Conservation (phyloP, 2,888 invertebrate species). For the Myopa testacea region DNA sequence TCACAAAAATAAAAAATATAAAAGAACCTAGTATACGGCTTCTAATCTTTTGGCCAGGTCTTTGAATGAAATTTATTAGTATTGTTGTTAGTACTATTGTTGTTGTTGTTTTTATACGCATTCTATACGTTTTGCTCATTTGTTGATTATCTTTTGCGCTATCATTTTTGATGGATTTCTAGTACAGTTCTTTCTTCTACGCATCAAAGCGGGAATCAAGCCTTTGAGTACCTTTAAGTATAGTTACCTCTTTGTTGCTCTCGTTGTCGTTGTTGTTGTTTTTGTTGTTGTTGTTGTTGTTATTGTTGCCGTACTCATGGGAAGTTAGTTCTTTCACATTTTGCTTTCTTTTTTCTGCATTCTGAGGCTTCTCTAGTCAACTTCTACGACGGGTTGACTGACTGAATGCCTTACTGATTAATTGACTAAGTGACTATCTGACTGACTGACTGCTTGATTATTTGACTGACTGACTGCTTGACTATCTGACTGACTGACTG, state of each 20-base stretch:
- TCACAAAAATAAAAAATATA: too few relatives aligned
- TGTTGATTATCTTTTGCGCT: conserved; percentile 35
- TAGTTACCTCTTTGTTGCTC: background rate
- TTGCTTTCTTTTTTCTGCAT: background rate
- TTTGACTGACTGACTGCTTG: background rate
- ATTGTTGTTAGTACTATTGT: conserved; percentile 41
- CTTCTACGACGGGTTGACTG: background rate
- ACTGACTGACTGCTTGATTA: conserved; percentile 6
- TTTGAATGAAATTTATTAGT: conserved; percentile 9
- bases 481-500: conserved; percentile 12
- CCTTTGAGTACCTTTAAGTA: background rate
- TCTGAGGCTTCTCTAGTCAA: conserved; percentile 10
- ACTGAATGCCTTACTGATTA: too few relatives aligned
- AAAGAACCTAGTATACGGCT: conserved; percentile 13
- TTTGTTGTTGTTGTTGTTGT: background rate
- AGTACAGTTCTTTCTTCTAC: conserved; percentile 4
- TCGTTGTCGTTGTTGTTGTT: background rate
- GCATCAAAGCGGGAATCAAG: conserved; percentile 18
- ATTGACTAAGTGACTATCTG: conserved; percentile 6
- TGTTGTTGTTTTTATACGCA: conserved; percentile 14
- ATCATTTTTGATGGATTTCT: conserved; percentile 29
- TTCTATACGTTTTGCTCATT: conserved; percentile 8
- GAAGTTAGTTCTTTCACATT: conserved; percentile 17
- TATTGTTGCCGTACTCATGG: conserved; percentile 15
- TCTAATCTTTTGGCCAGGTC: conserved; percentile 22